Evolutionary conservation across 2,888 invertebrate species (phyloP), one percentile per base, ranked within the genome.

Genomic region (Caenorhabditis drosophilae): DNA sequence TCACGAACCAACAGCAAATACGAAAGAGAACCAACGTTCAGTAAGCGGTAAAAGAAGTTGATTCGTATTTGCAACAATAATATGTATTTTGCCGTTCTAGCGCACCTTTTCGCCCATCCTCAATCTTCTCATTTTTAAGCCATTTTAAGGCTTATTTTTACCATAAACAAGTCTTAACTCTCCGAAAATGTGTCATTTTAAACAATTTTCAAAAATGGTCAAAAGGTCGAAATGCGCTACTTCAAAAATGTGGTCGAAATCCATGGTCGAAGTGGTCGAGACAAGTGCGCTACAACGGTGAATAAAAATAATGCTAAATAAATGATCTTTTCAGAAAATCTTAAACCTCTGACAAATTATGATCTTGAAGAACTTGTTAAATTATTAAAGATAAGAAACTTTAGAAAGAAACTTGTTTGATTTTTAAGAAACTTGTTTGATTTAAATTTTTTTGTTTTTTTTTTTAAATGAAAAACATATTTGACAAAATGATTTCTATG

Each of bases 231-330:
- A 40, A 40, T 18, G 31, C 31, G 47, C 27, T 26, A 27, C 12
- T 2, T 47, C 15, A 15, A 47, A 47, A 47, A 47, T 47, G 31
- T 47, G 47, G 47, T 47, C 31, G 47, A 47, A 47, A 47, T 47
- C 23, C 23, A 46, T 20, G 46, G 46, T 46, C 22, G 46, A 42
- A 16, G 18, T 42, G 41, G 41, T 41, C 41, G 41, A 41, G 12
- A 41, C 11, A 41, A 9, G 6, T 4, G 7, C 7, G 7, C 12
- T 9, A 41, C 20, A 41, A 41, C 12, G 4, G 4, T 41, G 41
- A 41, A 41, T 4, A 41, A 22, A 41, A 41, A 41, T 41, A 41
- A 41, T 41, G 41, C 12, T 41, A 4, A 41, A 41, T 41, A 41
- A 41, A 41, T 41, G 41, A 6, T 9, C 12, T 22, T 41, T 18